phyloP scores from a whole-genome alignment of 1,140 invertebrate genomes.

The Papilio helenus region DNA sequence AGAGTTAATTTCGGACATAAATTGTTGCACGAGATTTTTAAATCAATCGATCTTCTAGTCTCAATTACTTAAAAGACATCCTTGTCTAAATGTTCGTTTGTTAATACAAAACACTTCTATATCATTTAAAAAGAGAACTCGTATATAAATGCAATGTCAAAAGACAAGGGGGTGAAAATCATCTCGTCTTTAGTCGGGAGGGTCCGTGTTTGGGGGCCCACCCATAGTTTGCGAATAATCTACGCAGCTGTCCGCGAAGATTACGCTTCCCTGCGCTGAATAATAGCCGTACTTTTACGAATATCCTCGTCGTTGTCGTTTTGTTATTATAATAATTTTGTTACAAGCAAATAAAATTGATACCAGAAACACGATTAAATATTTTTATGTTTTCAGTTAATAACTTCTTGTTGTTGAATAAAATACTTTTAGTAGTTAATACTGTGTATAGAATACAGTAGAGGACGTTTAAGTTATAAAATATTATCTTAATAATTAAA shows the following conservation, averaged over 20 bases:
- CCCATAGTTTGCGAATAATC: conserved; percentile 32
- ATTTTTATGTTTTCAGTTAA: no score
- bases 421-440: no score
- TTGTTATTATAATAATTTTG: conserved; percentile 11
- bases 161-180: conserved; percentile 28
- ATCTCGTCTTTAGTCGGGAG: conserved; percentile 24
- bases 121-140: not conserved
- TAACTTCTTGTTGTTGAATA: no score
- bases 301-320: not conserved
- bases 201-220: conserved; percentile 14
- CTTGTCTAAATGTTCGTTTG: not conserved
- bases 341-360: not conserved
- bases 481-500: no score
- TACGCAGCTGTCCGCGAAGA: conserved; percentile 32
- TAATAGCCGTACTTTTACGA: conserved; percentile 28
- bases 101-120: not conserved
- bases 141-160: conserved; percentile 17
- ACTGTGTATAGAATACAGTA: no score
- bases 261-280: not conserved
- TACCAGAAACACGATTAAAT: not conserved
- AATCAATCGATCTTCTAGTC: not conserved
- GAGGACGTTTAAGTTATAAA: no score
- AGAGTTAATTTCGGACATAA: no score
- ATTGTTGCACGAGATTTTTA: no score
- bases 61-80: not conserved